A percentile compares a stretch with the other conserved stretches of the same genome.
These are phyloP conservation scores for Crepidodera aurea DNA, from an alignment of 2,888 invertebrate genomes.

Conservation along the genomic window DNA sequence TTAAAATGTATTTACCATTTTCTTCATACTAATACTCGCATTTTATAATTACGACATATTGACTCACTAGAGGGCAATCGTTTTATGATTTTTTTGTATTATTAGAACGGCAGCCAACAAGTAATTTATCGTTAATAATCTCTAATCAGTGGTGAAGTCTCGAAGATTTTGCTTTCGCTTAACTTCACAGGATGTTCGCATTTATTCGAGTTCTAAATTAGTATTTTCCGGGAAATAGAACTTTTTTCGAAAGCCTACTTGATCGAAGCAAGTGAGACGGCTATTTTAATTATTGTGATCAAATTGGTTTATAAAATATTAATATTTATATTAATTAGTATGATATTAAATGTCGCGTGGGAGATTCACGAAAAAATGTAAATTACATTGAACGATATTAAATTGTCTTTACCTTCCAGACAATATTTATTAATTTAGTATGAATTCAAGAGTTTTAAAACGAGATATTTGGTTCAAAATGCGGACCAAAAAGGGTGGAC, in stretches of 20 bases:
- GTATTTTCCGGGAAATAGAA: conserved; percentile 36
- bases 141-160: conserved; percentile 13
- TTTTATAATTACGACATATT: neutral
- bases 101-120: conserved; percentile 6
- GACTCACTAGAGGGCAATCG: neutral
- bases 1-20: too few species aligned
- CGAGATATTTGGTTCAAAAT: too few species aligned
- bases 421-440: too few species aligned
- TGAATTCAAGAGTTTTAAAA: too few species aligned
- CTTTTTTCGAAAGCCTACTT: conserved; percentile 18
- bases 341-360: too few species aligned
- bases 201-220: conserved; percentile 35
- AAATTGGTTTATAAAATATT: neutral
- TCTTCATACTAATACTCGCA: too few species aligned
- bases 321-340: too few species aligned
- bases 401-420: too few species aligned
- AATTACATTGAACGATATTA: too few species aligned
- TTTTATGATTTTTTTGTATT: neutral
- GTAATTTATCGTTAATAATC: conserved; percentile 26
- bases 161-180: conserved; percentile 29
- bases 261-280: conserved; percentile 2
- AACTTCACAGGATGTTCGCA: conserved; percentile 32
- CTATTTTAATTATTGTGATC: conserved; percentile 4
- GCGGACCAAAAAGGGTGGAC: too few species aligned
- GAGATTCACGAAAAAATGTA: too few species aligned